Percentiles rank a stretch among this genome's conserved stretches.
phyloP scores from a whole-genome alignment of 2,113 vertebrate genomes.

The Lamprologus sp. region DNA sequence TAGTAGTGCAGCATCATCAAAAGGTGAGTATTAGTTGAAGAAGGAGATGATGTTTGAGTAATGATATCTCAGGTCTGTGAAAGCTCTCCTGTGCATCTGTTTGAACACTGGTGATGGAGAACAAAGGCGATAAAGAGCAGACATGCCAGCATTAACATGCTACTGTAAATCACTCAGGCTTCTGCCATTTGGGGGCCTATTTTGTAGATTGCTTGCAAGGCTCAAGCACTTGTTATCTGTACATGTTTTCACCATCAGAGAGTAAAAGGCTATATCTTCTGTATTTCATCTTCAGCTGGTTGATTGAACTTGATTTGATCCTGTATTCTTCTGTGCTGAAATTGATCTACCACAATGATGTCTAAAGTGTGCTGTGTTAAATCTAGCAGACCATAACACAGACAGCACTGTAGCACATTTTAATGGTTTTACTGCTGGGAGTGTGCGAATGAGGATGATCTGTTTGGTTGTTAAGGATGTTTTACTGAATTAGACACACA shows the following conservation, averaged over 20 bases:
- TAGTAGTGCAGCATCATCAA: constrained; percentile 3
- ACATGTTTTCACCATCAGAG: neutral
- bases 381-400: neutral
- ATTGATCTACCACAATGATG: neutral
- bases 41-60: constrained; percentile 11
- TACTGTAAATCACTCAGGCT: neutral
- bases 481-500: neutral
- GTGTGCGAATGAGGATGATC: neutral
- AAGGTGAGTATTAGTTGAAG: constrained; percentile 23
- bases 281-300: neutral
- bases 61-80: constrained; percentile 5
- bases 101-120: neutral
- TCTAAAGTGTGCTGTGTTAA: neutral
- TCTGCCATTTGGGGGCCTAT: neutral
- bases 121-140: neutral
- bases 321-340: neutral
- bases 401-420: neutral
- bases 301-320: neutral
- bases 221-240: neutral
- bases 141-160: neutral
- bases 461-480: neutral
- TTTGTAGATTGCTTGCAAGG: neutral
- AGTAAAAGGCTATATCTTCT: neutral
- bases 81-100: constrained; percentile 1
- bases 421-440: neutral